Evolutionary conservation across 2,797 vertebrate species (phyloP).

Genomic region (Natrix natrix): DNA sequence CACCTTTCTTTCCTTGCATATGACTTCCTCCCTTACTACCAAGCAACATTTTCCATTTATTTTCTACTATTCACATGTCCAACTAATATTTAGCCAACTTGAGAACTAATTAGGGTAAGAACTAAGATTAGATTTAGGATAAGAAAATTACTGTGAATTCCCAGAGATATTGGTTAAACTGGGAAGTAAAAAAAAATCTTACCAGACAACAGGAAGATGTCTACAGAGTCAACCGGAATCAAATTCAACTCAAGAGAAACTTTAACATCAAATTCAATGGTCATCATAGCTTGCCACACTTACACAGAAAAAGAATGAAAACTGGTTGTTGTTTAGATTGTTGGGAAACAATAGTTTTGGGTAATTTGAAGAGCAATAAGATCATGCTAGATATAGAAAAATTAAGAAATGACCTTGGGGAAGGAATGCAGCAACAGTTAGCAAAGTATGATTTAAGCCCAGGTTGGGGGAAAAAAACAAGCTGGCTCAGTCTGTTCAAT

Average conservation of each 20-base stretch:
- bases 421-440: not conserved
- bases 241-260: not conserved
- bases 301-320: not conserved
- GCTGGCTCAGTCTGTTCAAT: not conserved
- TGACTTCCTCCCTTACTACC: not conserved
- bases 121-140: not conserved
- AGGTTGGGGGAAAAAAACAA: not conserved
- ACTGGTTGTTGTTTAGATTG: not conserved
- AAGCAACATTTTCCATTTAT: not conserved
- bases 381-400: not conserved
- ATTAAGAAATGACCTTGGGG: not conserved
- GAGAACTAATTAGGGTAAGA: not conserved
- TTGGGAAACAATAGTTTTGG: not conserved
- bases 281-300: not conserved
- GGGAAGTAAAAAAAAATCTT: not conserved
- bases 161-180: not conserved
- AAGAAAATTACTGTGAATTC: not conserved
- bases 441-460: not conserved
- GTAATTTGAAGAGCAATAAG: not conserved
- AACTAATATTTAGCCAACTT: not conserved
- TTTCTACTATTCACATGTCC: not conserved
- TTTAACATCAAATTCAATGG: not conserved
- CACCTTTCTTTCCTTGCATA: not conserved
- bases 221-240: not conserved
- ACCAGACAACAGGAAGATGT: not conserved